Base-by-base conservation (phyloP, 1,140 invertebrate species). In the Ceratina australensis region DNA sequence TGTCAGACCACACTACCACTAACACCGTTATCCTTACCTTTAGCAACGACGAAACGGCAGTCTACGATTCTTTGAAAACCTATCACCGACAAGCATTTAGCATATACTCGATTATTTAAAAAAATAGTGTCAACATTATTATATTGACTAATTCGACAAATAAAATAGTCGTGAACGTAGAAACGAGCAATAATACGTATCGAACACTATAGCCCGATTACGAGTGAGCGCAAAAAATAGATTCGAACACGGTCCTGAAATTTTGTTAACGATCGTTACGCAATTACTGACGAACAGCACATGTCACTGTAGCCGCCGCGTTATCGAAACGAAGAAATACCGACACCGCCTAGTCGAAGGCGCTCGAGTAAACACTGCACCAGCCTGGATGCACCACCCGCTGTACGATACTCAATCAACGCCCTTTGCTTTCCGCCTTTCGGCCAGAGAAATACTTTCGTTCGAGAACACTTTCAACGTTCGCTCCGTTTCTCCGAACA, bases 291-390 rank as follows among this genome's bases (percentile, higher is more conserved):
- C 16, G 24, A 65, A 22, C 1, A 12, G 0, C 24, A 52, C 28
- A 59, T 20, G 47, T 49, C 47, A 75, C 18, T 49, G 49, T 13
- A 33, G 50, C 18, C 3, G 50, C 18, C 3, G 10, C 42, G 18
- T 50, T 54, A 20, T 13, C 59, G 56, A 79, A 73, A 65, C 16
- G 47, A 22, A 22, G 5, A 13, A 77, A 60, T 28, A 47, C 47
- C 72, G 78, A 71, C 79, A 74, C 82, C 81, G 78, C 83, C 83
- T 85, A 84, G 67, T 80, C 67, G 60, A 76, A 64, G 56, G 59
- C 49, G 28, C 56, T 60, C 66, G 28, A 33, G 79, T 85, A 85
- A 85, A 85, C 83, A 85, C 79, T 85, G 83, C 83, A 69, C 67
- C 79, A 78, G 66, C 15, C 72, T 63, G 82, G 65, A 84, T 78